A percentile compares a stretch with the other conserved stretches of the same genome.
phyloP scores from a whole-genome alignment of 2,113 vertebrate species.

The Sander lucioperca region DNA sequence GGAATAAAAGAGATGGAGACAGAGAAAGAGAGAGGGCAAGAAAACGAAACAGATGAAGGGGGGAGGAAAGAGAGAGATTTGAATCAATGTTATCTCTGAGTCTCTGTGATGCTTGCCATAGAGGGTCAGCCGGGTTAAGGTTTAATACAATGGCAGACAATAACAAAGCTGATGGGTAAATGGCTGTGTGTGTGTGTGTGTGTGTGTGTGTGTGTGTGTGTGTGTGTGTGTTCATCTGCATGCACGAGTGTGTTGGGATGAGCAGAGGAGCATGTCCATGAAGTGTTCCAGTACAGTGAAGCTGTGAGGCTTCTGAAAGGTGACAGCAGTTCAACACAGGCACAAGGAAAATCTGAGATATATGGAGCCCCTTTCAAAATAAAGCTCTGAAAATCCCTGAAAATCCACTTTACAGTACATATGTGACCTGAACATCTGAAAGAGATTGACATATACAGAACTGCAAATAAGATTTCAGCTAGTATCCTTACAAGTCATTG shows the following conservation, averaged over 20 bases:
- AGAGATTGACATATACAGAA: not conserved
- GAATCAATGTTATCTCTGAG: constrained; percentile 72
- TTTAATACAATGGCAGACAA: constrained; percentile 61
- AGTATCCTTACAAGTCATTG: not conserved
- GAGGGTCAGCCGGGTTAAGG: constrained; percentile 61
- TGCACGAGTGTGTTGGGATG: constrained; percentile 49
- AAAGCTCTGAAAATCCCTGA: constrained; percentile 23
- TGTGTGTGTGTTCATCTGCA: constrained; percentile 46
- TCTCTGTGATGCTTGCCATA: constrained; percentile 62
- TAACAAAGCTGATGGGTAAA: constrained; percentile 57
- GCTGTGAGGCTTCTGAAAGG: constrained; percentile 68
- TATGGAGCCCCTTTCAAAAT: constrained; percentile 41
- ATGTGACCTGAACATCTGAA: constrained; percentile 23
- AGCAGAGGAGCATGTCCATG: constrained; percentile 59
- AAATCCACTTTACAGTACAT: not conserved
- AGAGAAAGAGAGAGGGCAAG: constrained; percentile 35
- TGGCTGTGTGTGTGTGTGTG: constrained; percentile 25
- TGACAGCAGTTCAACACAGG: constrained; percentile 57
- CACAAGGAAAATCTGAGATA: constrained; percentile 30
- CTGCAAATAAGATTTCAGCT: not conserved
- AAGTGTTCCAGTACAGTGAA: constrained; percentile 71
- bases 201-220: constrained; percentile 4
- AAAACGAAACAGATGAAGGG: constrained; percentile 53
- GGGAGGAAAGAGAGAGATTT: constrained; percentile 51
- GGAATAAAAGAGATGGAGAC: constrained; percentile 62